Evolutionary conservation across 2,888 invertebrate genomes (phyloP), one percentile per base, ranked within the genome.

Genomic region (Drosophila nr. perissopoda): DNA sequence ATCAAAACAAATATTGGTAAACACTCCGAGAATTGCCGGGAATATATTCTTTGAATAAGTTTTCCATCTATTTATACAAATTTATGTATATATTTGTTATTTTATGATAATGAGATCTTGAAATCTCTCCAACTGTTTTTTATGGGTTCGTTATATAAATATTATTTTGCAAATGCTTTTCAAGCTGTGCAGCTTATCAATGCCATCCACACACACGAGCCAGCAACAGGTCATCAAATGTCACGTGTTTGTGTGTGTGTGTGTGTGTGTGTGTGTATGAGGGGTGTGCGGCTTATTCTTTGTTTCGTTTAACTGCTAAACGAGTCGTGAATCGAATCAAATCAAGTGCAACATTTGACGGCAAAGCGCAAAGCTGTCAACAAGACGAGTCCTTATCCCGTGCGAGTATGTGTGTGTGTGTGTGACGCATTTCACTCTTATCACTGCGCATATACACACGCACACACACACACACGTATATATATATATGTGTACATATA

Each of bases 291-390:
- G 45, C 8, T 45, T 25, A 8, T 33, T n/a, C 64, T 67, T 54
- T 67, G 68, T 40, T 73, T 73, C 33, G 66, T 56, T 73, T 60
- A 66, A 40, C 72, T 63, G 66, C 34, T 54, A 49, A 65, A 51
- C 65, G 48, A 56, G 57, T 67, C 64, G 59, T 36, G 38, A 65
- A 74, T 75, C 66, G 45, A 68, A 58, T 74, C 58, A 59, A 79
- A 66, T 73, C 61, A 54, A 62, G 49, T 66, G 65, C 70, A 68
- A 53, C 69, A 69, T 64, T 60, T 72, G 77, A 72, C 72, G 53
- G 45, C 57, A 67, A 61, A 52, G 53, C 42, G 56, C 57, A 49
- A 6, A 31, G 2, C 63, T 54, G 69, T 79, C 66, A 66, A 61
- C 63, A 74, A 66, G 48, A 48, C 18, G 40, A 36, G 13, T 60